Conservation (phyloP, 2,888 invertebrate genomes). For the Plagiodera versicolora region DNA sequence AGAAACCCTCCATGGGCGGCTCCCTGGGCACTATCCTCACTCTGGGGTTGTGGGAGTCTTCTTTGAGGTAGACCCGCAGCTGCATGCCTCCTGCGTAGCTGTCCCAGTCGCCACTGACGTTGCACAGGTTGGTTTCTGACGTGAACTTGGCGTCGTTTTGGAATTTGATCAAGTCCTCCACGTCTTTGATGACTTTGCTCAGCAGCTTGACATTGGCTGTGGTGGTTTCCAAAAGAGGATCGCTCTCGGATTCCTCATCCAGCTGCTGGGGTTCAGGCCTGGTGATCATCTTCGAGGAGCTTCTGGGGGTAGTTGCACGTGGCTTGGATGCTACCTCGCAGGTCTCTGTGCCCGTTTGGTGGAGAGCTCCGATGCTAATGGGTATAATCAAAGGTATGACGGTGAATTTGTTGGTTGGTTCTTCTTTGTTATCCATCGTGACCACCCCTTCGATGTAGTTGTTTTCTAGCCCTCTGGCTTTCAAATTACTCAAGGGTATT, state of each 20-base stretch:
- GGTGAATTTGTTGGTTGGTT: conserved; percentile 29
- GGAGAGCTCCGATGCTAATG: conserved; percentile 11
- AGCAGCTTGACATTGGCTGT: conserved; percentile 14
- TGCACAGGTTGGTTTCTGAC: conserved; percentile 18
- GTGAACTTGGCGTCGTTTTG: conserved; percentile 21
- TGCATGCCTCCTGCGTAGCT: conserved; percentile 30
- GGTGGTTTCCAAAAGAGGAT: background rate
- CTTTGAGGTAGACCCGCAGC: conserved; percentile 15
- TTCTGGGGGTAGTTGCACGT: too few relatives aligned
- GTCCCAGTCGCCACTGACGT: conserved; percentile 30
- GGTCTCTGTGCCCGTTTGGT: background rate
- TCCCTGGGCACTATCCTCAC: conserved; percentile 23
- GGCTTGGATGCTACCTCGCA: background rate
- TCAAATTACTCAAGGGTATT: conserved; percentile 32
- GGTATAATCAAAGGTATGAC: conserved; percentile 39
- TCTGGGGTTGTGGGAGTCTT: conserved; percentile 4
- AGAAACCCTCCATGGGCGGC: conserved; percentile 41
- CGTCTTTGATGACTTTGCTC: conserved; percentile 26
- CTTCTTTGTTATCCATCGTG: background rate
- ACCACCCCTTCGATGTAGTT: conserved; percentile 8
- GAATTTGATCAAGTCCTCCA: conserved; percentile 24
- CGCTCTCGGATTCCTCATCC: background rate
- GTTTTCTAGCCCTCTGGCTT: conserved; percentile 23
- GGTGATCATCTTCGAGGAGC: too few relatives aligned
- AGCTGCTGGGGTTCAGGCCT: background rate